Evolutionary conservation across 2,888 invertebrate species (phyloP).

Genomic region (Dimorphilus gyrociliatus): DNA sequence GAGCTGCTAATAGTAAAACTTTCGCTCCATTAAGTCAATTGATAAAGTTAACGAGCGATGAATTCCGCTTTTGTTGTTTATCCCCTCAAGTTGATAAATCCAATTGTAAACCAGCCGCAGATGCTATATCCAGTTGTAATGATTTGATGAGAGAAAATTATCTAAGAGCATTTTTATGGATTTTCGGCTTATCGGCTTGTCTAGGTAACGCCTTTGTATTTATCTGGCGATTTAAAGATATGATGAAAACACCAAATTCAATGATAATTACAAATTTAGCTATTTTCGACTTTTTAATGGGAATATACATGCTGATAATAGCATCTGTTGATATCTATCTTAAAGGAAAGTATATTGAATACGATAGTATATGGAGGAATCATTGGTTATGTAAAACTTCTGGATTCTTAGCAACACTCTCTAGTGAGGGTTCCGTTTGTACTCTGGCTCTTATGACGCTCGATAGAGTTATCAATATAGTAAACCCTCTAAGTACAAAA

Average conservation of each 20-base stretch:
- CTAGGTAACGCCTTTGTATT: conserved; percentile 27
- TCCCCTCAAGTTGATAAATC: conserved; percentile 22
- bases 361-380: conserved; percentile 24
- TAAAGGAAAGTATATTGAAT: conserved; percentile 38
- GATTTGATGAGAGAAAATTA: conserved; percentile 33
- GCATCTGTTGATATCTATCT: conserved; percentile 31
- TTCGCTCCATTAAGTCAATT: neutral
- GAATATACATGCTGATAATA: conserved; percentile 28
- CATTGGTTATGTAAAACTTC: conserved; percentile 27
- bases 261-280: conserved; percentile 32
- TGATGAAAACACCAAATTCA: conserved; percentile 38
- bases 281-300: conserved; percentile 30
- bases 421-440: conserved; percentile 38
- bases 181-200: conserved; percentile 23
- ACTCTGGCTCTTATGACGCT: conserved; percentile 38
- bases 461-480: no score
- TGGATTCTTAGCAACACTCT: conserved; percentile 33
- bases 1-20: neutral
- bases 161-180: conserved; percentile 26
- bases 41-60: conserved; percentile 22
- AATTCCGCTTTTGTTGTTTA: conserved; percentile 38
- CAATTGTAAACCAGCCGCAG: conserved; percentile 27
- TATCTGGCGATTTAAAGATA: conserved; percentile 27
- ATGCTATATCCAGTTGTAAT: conserved; percentile 33
- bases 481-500: no score